Base-by-base conservation (phyloP, 2,797 vertebrate genomes). In the Acrossocheilus fasciatus region DNA sequence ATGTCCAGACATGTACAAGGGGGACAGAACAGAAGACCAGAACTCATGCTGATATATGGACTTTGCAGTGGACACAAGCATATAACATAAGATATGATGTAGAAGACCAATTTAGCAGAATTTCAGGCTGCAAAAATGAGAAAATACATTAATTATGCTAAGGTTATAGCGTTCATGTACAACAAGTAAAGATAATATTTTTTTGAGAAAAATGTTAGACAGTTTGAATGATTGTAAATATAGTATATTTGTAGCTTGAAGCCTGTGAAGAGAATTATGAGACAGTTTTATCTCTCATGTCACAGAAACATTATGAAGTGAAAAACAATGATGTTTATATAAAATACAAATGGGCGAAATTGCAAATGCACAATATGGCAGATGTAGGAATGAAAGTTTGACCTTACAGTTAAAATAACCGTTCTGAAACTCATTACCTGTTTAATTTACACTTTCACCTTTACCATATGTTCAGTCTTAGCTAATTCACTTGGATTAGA, bases 1-100 rank as follows among this genome's bases (percentile, higher is more conserved):
- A 87, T 88, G 95, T 93, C 93, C 91, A 88, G 94, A 89, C 94
- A 95, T 95, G 94, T 87, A 41, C 6, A 34, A 62, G 8, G 45
- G 83, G 72, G 23, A 64, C 10, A 77, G 81, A 41, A 83, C 10
- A 77, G 81, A 41, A 83, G 39, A 14, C 39, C 50, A 73, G 36
- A 10, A 20, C 85, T 82, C 59, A 41, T 9, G 18, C 43, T 76
- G 70, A 74, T 6, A 62, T n/a, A 72, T 70, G 18, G 10, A 47
- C 57, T 41, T n/a, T 81, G 26, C 6, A 59, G 41, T 69, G 54
- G 73, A 82, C 64, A 82, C 4, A 81, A 57, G 9, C 83, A 43
- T 39, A 36, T 7, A 20, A 34, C 2, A n/a, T 50, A 43, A 52
- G 14, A 52, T 30, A 59, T 39, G 17, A 64, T 43, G 12, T 59